Base-by-base conservation (phyloP, 2,888 invertebrate genomes). In the Pterostichus madidus region DNA sequence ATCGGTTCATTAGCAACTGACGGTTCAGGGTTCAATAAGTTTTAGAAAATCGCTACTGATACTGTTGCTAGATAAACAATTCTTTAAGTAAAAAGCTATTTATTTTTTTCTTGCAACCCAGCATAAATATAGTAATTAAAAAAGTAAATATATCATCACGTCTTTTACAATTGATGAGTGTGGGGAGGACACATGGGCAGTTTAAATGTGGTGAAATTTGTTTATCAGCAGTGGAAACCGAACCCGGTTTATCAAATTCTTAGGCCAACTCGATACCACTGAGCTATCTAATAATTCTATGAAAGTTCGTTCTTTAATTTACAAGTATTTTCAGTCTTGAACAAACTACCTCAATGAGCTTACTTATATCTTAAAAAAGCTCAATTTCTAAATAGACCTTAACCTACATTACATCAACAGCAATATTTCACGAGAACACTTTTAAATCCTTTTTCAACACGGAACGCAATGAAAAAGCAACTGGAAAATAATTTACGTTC, bases 401-500 rank as follows among this genome's bases (percentile, higher is more conserved):
- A 71, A 24, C 24, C 31, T 17, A 44, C 39, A 44, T 71, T n/a
- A n/a, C n/a, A n/a, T n/a, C n/a, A n/a, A n/a, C n/a, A 24, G 24
- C 68, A 10, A 71, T 71, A 71, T 71, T 71, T 71, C 17, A 71
- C 17, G 5, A 8, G 8, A 17, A 17, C 68, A 71, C 44, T 71
- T 71, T 71, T 71, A 44, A 71, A 71, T 10, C 64, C 7, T 15
- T 56, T 56, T 56, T 56, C 17, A 15, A 15, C 56, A 15, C 17
- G 0, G 52, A 52, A 10, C n/a, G 64, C 35, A 32, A 11, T 64
- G 64, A 32, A 39, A 64, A 32, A 75, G 75, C 75, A 52, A 75
- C 24, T 75, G 13, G 49, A 75, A 75, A 75, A 75, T 75, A 75
- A 75, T 75, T 75, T 75, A 75, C 52, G 52, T 52, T 11, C 31